Conservation (phyloP, 2,888 invertebrate species). For the Leptarthrus brevirostris region DNA sequence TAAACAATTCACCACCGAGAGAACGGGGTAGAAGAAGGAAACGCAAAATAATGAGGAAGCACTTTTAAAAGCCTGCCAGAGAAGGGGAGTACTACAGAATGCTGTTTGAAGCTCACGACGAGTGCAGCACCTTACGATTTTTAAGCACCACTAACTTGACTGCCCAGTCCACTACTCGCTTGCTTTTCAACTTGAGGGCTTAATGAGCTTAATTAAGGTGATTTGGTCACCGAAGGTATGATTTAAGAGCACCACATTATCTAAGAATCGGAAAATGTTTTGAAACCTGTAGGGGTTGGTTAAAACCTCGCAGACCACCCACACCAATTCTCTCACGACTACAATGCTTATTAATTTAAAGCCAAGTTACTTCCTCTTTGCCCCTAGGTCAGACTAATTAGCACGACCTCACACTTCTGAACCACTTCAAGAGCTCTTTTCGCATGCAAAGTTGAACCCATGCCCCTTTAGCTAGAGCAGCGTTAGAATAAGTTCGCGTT, state of each 20-base stretch:
- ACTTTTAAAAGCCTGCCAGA: slow-evolving; percentile 32
- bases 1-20: slow-evolving; percentile 35
- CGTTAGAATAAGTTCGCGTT: slow-evolving; percentile 29
- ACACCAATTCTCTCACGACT: not conserved
- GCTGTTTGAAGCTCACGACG: not conserved
- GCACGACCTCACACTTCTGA: not conserved
- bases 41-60: slow-evolving; percentile 55
- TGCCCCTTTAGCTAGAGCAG: not conserved
- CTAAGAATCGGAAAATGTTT: not conserved
- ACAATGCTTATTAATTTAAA: not conserved
- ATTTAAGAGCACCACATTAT: not conserved
- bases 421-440: not conserved
- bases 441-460: not conserved
- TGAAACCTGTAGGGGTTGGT: not conserved
- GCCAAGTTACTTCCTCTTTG: slow-evolving; percentile 13
- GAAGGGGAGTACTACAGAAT: slow-evolving; percentile 8
- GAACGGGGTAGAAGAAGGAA: slow-evolving; percentile 53
- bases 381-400: slow-evolving; percentile 35
- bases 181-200: slow-evolving; percentile 18
- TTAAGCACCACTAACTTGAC: slow-evolving; percentile 2
- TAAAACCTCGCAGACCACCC: not conserved
- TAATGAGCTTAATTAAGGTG: slow-evolving; percentile 46
- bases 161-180: not conserved
- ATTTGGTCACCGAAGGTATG: slow-evolving; percentile 8
- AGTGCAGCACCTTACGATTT: slow-evolving; percentile 26